A percentile compares a stretch with the other conserved stretches of the same genome.
Conservation (phyloP, 2,797 vertebrate species). For the Trematomus bernacchii region DNA sequence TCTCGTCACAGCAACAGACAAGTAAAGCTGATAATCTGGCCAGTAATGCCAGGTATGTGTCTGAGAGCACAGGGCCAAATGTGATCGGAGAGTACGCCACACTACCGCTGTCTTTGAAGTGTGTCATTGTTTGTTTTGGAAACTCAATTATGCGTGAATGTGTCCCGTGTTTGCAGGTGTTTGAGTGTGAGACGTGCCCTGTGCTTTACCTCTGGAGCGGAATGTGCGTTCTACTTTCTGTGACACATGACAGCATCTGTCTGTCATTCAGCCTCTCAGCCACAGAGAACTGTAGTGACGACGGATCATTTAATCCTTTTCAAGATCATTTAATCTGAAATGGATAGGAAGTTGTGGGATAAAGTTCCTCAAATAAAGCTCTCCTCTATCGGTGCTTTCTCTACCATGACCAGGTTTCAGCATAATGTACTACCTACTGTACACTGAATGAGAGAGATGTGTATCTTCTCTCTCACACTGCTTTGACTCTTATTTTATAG, state of each 20-base stretch:
- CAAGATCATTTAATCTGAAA: conserved; percentile 8
- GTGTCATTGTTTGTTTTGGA: conserved; percentile 74
- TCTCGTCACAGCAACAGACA: conserved; percentile 30
- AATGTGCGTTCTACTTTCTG: conserved; percentile 53
- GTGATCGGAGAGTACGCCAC: conserved; percentile 69
- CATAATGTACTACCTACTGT: conserved; percentile 40
- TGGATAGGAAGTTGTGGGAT: conserved; percentile 8
- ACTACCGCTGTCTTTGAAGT: conserved; percentile 71
- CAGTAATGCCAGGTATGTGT: conserved; percentile 65
- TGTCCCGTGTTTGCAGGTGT: conserved; percentile 38
- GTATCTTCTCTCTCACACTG: conserved; percentile 77
- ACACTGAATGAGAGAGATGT: conserved; percentile 83
- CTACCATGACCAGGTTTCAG: conserved; percentile 21
- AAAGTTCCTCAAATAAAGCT: conserved; percentile 13
- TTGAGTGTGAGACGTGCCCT: conserved; percentile 53
- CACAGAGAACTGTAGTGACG: not conserved
- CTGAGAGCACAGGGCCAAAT: conserved; percentile 56
- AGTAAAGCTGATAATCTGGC: conserved; percentile 28
- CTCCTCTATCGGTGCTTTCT: conserved; percentile 8
- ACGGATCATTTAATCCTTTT: conserved; percentile 30
- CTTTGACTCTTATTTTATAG: conserved; percentile 65
- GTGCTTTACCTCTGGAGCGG: conserved; percentile 72
- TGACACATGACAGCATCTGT: conserved; percentile 45
- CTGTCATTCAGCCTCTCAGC: conserved; percentile 40
- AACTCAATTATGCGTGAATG: conserved; percentile 38